Evolutionary conservation across 2,113 vertebrate species (phyloP), one percentile per base, ranked within the genome.

Genomic region (Calyptommatus sinebrachiatus): DNA sequence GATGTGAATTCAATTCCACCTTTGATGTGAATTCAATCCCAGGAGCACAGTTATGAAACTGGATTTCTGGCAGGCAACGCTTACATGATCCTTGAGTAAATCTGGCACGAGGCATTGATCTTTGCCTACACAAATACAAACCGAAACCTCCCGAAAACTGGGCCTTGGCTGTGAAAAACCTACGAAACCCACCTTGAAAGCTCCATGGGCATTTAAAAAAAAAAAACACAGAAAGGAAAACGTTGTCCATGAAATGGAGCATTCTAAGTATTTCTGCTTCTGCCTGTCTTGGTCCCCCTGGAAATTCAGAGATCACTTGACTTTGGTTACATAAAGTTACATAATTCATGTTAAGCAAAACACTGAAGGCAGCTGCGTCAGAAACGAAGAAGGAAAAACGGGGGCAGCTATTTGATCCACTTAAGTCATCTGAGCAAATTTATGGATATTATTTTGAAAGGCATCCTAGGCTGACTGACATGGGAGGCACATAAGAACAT

Each of bases 81-180:
- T 57, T 60, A 28, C 20, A 35, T n/a, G 26, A 82, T 20, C 29
- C 67, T 76, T 10, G 18, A 41, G 60, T 80, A 71, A 61, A 45
- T 83, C 83, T 72, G 81, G 75, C 75, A 71, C 45, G 73, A 72
- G 78, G 84, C 83, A 61, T 83, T 86, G 85, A 73, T 12, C 31
- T 77, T 82, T 60, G 48, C 16, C 71, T 46, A 75, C 63, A 76
- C 53, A 35, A 35, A 11, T 80, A 57, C 53, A 57, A 57, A 16
- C 53, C 14, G 14, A 57, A 57, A 18, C 12, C 2, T 1, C 18
- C 53, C 5, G 4, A 57, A 57, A 57, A 57, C 4, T 12, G 53
- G 50, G 14, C 50, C 50, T 14, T 14, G 10, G 2, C 50, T 14
- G 2, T 8, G 4, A 50, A 41, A 41, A 41, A 41, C 5, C 50